Evolutionary conservation across 2,888 invertebrate species (phyloP), one percentile per base, ranked within the genome.

Genomic region (Schizotus pectinicornis): DNA sequence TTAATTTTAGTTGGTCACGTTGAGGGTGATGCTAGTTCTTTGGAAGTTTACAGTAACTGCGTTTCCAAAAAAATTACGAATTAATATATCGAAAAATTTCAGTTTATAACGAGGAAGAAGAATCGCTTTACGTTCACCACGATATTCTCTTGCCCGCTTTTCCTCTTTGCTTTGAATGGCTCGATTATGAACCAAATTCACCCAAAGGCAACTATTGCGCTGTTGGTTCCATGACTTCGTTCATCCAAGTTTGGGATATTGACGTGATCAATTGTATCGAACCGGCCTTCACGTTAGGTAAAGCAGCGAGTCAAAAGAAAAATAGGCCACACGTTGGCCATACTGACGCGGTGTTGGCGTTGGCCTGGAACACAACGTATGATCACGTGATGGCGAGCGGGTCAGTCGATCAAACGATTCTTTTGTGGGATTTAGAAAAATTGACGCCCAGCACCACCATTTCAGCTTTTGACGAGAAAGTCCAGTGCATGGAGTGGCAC

Each of bases 181-280:
- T 98, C 55, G 91, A 91, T 77, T 94, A 90, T 76, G 94, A 96
- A 78, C 90, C 94, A 0, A 79, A 85, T 79, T 88, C 90, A 62
- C 84, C 88, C 34, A 83, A 86, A 58, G 90, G 88, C 11, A 98
- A 95, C 79, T 86, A 95, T 68, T 90, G 95, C 69, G 98, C 97
- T 0, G 86, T 98, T 55, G 98, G 96, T 7, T 90, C 90, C 33
- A 96, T 98, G 95, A 89, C 90, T 62, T 91, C 95, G 0, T 85
- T 92, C 37, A 96, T 98, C 54, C 92, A 95, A 69, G 87, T 98
- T n/a, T 99, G 98, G 97, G 97, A 98, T 80, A 80, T 98, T 38
- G 98, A 98, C 80, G 85, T 98, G 56, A 89, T 97, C 64, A 94
- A 98, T 75, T 89, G 90, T 56, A 81, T 97, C 36, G 95, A 95